phyloP scores from a whole-genome alignment of 1,140 invertebrate genomes.

The Megathymus violae region DNA sequence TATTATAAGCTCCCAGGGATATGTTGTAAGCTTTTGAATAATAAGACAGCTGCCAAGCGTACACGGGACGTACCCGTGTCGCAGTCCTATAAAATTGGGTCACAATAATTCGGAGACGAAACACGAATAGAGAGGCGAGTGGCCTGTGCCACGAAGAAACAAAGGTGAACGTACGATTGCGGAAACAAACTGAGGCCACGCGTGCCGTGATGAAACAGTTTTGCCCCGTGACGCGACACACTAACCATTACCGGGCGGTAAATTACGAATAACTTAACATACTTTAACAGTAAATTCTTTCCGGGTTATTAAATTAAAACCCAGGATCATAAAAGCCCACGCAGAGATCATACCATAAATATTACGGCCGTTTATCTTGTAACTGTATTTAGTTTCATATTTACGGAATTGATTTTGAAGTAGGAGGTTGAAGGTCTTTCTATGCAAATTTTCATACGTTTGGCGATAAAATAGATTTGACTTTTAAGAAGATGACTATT shows the following conservation, averaged over 20 bases:
- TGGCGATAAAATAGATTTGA: constrained; percentile 35
- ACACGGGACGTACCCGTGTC: constrained; percentile 17
- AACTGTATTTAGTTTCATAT: constrained; percentile 43
- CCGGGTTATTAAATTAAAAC: constrained; percentile 29
- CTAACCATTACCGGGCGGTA: constrained; percentile 23
- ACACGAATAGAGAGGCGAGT: constrained; percentile 29
- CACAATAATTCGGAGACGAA: constrained; percentile 30
- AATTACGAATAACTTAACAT: constrained; percentile 22
- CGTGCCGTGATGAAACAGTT: constrained; percentile 60
- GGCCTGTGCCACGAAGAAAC: constrained; percentile 46
- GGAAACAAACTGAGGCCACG: constrained; percentile 66
- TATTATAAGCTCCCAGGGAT: constrained; percentile 15
- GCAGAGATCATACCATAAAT: constrained; percentile 15
- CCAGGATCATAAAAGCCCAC: constrained; percentile 25
- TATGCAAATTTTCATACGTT: constrained; percentile 46
- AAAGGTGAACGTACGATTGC: constrained; percentile 75
- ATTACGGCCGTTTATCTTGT: constrained; percentile 14
- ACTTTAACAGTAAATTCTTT: constrained; percentile 4
- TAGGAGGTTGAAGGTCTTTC: constrained; percentile 41
- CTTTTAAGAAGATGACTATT: constrained; percentile 44
- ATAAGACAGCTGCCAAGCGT: constrained; percentile 1
- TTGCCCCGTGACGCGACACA: constrained; percentile 51
- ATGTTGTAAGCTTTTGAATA: constrained; percentile 4
- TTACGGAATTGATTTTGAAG: constrained; percentile 46
- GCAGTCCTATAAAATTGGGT: constrained; percentile 15